These are phyloP conservation scores for Diadegma fenestrale DNA, from an alignment of 2,888 invertebrate genomes.

Conservation along the genomic window DNA sequence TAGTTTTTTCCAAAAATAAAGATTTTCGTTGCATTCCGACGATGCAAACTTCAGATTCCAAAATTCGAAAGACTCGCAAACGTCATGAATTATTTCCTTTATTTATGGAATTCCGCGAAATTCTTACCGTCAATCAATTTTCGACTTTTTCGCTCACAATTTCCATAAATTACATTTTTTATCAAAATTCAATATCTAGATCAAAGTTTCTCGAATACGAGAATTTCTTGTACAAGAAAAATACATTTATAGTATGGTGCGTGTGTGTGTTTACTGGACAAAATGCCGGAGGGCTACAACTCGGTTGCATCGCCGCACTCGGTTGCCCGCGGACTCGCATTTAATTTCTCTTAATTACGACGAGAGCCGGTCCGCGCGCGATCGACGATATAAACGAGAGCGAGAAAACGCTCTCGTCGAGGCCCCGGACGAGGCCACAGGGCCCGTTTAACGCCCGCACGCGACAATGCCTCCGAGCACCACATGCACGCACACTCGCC, in stretches of 20 bases:
- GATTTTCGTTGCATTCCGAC: too few relatives aligned
- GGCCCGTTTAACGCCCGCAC: slow-evolving; percentile 64
- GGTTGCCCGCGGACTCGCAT: slow-evolving; percentile 51
- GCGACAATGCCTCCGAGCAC: slow-evolving; percentile 54
- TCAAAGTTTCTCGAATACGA: too few relatives aligned
- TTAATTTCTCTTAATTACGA: slow-evolving; percentile 66
- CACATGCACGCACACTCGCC: neutral
- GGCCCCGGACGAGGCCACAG: slow-evolving; percentile 38
- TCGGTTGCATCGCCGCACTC: slow-evolving; percentile 16
- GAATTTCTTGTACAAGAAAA: neutral
- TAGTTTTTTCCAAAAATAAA: too few relatives aligned
- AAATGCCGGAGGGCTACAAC: slow-evolving; percentile 14
- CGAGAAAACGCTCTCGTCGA: slow-evolving; percentile 55
- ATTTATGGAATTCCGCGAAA: neutral
- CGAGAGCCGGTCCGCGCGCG: slow-evolving; percentile 51
- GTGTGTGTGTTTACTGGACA: neutral
- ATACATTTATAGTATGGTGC: too few relatives aligned
- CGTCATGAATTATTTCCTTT: slow-evolving; percentile 17
- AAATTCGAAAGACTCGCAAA: neutral
- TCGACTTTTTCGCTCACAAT: neutral
- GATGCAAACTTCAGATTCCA: too few relatives aligned
- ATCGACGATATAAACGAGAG: slow-evolving; percentile 62
- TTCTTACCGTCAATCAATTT: slow-evolving; percentile 22
- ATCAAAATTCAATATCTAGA: too few relatives aligned
- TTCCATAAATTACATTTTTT: slow-evolving; percentile 2